Base-by-base conservation (phyloP, 2,797 vertebrate genomes). In the Phoxinus dragarum region DNA sequence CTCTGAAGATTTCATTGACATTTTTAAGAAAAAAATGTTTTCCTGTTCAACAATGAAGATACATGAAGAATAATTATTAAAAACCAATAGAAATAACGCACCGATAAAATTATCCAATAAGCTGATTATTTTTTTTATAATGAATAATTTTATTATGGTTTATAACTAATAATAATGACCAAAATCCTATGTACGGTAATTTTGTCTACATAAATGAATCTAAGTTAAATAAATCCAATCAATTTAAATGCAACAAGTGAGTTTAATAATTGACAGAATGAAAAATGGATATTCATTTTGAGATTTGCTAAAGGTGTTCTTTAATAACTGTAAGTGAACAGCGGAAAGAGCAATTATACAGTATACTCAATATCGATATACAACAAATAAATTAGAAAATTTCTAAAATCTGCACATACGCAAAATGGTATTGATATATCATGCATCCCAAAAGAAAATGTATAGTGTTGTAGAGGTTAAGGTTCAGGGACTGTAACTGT, bases 401-500 rank as follows among this genome's bases (percentile, higher is more conserved):
- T 34, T 23, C 1, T 21, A 1, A 36, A 54, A 56, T 56, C 12
- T 38, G 19, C 2, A 36, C 5, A 36, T 52, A 36, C 19, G 3
- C 6, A 77, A 59, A n/a, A 34, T 27, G 4, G 3, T 19, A 17
- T 8, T 44, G 16, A 17, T 77, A 40, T 59, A 16, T 77, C 23
- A 4, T 77, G 23, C 8, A 40, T 40, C 7, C 36, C 23, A 40
- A 56, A 77, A 76, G 3, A 12, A 44, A 61, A 42, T 74, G 8
- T 19, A 19, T 42, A 42, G 36, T 21, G 23, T 64, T 40, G n/a
- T 64, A 40, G 12, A 9, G 23, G 23, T 38, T 76, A 40, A n/a
- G 54, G 54, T 47, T 79, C 38, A 47, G 40, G 27, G 77, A 79
- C 12, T 44, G n/a, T 42, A 66, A 79, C n/a, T 66, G 76, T 44